A percentile compares a stretch with the other conserved stretches of the same genome.
Conservation (phyloP, 2,797 vertebrate species). For the Percopsis omiscomaycus region DNA sequence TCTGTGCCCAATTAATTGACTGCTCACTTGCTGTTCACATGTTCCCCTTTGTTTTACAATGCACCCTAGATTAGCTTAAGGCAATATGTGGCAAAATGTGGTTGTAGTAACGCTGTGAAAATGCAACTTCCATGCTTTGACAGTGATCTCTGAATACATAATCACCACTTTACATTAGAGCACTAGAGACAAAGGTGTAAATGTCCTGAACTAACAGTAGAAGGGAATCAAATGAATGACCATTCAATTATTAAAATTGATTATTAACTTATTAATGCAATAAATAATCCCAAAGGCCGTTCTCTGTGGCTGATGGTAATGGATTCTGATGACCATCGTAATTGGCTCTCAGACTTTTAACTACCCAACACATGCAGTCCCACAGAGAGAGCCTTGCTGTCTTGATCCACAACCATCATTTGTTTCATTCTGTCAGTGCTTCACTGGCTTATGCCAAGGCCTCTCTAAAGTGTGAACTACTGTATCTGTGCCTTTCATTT, state of each 20-base stretch:
- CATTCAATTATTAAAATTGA: not conserved
- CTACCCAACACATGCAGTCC: not conserved
- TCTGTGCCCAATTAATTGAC: conserved; percentile 81
- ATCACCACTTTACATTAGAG: not conserved
- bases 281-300: not conserved
- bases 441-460: conserved; percentile 1
- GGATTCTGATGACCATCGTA: not conserved
- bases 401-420: conserved; percentile 45
- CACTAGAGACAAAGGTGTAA: not conserved
- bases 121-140: not conserved
- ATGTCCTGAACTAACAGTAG: not conserved
- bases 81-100: conserved; percentile 41
- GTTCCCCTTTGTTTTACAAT: conserved; percentile 68
- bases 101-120: conserved; percentile 1
- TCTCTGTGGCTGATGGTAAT: conserved; percentile 5
- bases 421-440: conserved; percentile 12
- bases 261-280: not conserved
- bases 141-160: not conserved
- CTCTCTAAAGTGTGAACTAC: conserved; percentile 21
- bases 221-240: no score
- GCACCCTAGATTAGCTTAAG: conserved; percentile 43
- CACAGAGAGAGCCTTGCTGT: conserved; percentile 6
- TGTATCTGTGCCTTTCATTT: conserved; percentile 77
- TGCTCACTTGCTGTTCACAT: conserved; percentile 58
- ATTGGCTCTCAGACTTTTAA: not conserved